Base-by-base conservation (phyloP, 2,888 invertebrate genomes). In the Caenorhabditis macrosperma region DNA sequence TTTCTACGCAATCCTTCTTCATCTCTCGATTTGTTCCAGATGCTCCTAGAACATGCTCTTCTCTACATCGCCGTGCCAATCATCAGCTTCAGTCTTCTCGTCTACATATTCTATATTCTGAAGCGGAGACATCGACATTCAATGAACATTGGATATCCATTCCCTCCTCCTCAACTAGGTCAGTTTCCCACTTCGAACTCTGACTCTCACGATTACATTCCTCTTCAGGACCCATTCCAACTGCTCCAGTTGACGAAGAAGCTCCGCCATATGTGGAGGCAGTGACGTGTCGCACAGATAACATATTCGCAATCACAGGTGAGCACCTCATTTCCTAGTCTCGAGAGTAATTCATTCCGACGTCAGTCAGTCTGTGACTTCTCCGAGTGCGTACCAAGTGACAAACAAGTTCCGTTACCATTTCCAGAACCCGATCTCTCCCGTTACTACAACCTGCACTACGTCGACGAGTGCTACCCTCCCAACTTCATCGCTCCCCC, bases 11-110 rank as follows among this genome's bases (percentile, higher is more conserved):
- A 44, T 44, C 38, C 24, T 28, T n/a, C n/a, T 28, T 30, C 52
- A 63, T 24, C 10, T 28, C 35, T 46, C 9, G 46, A 46, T 46
- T 46, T n/a, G n/a, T n/a, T n/a, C 26, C 78, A 78, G 78, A 78
- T 78, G 78, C 74, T 78, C n/a, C 50, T 78, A 55, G 78, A 78
- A 68, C 78, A 78, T 59, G 78, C 78, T n/a, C 46, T 78, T 9
- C 72, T 78, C 17, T 78, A 78, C 57, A 68, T 78, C 44, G 78
- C 78, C 35, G 78, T 78, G 15, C 78, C 78, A 24, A 52, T 74
- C 50, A 68, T 78, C 46, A 74, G 72, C 20, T 78, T 78, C 52
- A 59, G 48, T 15, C 67, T 78, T 26, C 52, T 78, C 10, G 68
- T 78, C 6, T 78, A 78, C 44, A 78, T 78, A 12, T 78, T 78